Conservation (phyloP, 1,140 invertebrate species). For the Onthophagus taurus region DNA sequence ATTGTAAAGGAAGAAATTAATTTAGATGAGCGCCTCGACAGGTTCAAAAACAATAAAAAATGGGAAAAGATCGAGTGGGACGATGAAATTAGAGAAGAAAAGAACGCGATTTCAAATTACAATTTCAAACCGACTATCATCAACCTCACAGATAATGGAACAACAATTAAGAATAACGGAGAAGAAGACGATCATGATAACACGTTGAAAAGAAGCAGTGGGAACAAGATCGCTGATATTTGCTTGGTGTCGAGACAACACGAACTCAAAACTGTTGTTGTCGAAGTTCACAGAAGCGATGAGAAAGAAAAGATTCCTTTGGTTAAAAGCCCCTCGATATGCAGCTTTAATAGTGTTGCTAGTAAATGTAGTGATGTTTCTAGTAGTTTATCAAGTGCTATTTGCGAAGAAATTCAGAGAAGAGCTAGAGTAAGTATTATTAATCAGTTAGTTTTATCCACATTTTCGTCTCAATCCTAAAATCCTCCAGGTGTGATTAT, state of each 20-base stretch:
- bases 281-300: constrained; percentile 48
- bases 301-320: constrained; percentile 24
- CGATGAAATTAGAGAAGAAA: constrained; percentile 42
- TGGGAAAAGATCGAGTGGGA: constrained; percentile 42
- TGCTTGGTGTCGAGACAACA: constrained; percentile 29
- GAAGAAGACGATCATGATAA: constrained; percentile 22
- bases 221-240: constrained; percentile 26
- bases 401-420: constrained; percentile 53
- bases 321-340: constrained; percentile 28
- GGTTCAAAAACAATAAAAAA: constrained; percentile 19
- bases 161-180: constrained; percentile 51
- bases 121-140: constrained; percentile 48
- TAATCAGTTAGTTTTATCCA: background rate
- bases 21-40: constrained; percentile 40
- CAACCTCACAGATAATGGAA: constrained; percentile 55
- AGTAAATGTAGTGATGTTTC: constrained; percentile 26
- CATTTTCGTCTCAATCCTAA: background rate
- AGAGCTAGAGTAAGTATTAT: constrained; percentile 48
- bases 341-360: constrained; percentile 28
- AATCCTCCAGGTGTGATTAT: too few species aligned
- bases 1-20: constrained; percentile 55
- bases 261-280: constrained; percentile 50
- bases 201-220: constrained; percentile 12
- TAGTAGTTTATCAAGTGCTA: constrained; percentile 44
- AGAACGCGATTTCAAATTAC: constrained; percentile 41